Evolutionary conservation across 2,888 invertebrate species (phyloP).

Genomic region (Mamestra brassicae): DNA sequence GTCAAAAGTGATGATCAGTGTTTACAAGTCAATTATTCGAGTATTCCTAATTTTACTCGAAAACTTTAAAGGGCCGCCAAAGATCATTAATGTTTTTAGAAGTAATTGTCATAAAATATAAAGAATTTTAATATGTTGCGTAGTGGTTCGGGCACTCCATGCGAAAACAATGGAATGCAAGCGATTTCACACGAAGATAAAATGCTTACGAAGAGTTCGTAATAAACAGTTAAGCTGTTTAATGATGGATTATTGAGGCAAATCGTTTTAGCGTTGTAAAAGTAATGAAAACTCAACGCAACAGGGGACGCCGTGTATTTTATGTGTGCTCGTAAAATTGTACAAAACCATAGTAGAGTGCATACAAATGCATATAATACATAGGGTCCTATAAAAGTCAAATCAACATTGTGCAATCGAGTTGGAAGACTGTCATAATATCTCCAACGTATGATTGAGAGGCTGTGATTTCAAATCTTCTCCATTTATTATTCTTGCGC

Average conservation of each 20-base stretch:
- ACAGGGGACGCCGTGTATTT: conserved; percentile 22
- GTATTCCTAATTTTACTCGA: conserved; percentile 11
- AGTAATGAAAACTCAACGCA: conserved; percentile 37
- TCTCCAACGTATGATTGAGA: conserved; percentile 23
- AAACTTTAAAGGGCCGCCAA: background rate
- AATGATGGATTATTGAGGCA: conserved; percentile 59
- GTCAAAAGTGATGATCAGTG: conserved; percentile 46
- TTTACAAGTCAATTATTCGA: conserved; percentile 38
- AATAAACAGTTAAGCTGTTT: conserved; percentile 57
- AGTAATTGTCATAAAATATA: conserved; percentile 11
- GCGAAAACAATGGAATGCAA: conserved; percentile 68
- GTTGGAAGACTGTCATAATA: conserved; percentile 29
- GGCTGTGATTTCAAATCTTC: conserved; percentile 20
- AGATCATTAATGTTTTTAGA: conserved; percentile 17
- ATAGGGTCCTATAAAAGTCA: background rate
- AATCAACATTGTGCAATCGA: conserved; percentile 17
- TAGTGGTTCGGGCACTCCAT: conserved; percentile 62
- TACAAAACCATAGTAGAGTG: conserved; percentile 8
- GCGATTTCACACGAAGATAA: conserved; percentile 76
- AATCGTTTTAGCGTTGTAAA: conserved; percentile 50
- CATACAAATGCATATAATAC: background rate
- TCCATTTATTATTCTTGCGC: conserved; percentile 21
- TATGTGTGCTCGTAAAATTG: conserved; percentile 35
- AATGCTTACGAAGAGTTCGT: conserved; percentile 68
- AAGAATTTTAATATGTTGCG: conserved; percentile 22